A percentile compares a stretch with the other conserved stretches of the same genome.
These are phyloP conservation scores for Labeo rohita DNA, from an alignment of 2,113 vertebrate species.

Conservation along the genomic window DNA sequence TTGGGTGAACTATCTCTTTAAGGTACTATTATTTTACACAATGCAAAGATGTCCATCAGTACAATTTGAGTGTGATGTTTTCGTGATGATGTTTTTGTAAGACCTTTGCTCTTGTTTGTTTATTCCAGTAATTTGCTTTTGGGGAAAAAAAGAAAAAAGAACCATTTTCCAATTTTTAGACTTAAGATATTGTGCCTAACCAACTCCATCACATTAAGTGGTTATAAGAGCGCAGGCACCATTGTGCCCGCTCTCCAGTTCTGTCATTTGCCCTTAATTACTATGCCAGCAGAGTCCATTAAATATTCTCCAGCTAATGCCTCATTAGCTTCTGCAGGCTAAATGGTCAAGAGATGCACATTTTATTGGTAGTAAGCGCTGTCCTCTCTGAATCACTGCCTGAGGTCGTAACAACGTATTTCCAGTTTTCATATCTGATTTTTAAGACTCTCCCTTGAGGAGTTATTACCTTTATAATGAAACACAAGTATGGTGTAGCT, in stretches of 20 bases:
- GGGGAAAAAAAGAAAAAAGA: background rate
- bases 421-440: slow-evolving; percentile 31
- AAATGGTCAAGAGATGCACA: slow-evolving; percentile 57
- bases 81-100: background rate
- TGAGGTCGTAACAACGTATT: slow-evolving; percentile 51
- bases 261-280: slow-evolving; percentile 59
- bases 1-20: too few relatives aligned
- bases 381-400: slow-evolving; percentile 54
- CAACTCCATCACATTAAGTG: slow-evolving; percentile 53
- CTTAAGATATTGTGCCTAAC: slow-evolving; percentile 39
- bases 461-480: slow-evolving; percentile 12
- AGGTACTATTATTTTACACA: background rate
- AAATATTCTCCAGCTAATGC: slow-evolving; percentile 60
- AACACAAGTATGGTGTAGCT: slow-evolving; percentile 41
- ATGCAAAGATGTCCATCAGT: background rate
- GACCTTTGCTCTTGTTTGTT: background rate
- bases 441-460: slow-evolving; percentile 43
- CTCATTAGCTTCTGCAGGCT: slow-evolving; percentile 62
- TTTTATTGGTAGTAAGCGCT: slow-evolving; percentile 56
- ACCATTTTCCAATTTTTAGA: background rate
- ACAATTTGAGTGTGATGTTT: background rate
- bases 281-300: slow-evolving; percentile 62
- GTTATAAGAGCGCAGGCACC: slow-evolving; percentile 52
- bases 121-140: background rate
- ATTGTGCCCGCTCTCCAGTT: slow-evolving; percentile 48